Conservation (phyloP, 2,888 invertebrate species). For the Suillia variegata region DNA sequence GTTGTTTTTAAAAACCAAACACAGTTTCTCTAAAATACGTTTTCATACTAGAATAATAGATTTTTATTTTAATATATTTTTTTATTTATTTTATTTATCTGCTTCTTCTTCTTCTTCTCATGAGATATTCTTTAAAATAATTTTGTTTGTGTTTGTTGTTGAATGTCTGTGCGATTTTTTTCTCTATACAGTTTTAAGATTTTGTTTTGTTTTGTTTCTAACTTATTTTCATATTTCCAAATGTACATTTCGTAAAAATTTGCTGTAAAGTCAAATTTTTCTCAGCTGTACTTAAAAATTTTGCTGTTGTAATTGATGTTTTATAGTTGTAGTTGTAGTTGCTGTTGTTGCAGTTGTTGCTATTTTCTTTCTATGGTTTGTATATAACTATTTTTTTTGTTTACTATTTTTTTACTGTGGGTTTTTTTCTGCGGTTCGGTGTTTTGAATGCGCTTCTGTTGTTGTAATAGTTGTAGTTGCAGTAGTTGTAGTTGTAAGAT, state of each 20-base stretch:
- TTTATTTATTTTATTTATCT: constrained; percentile 1
- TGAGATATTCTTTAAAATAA: not conserved
- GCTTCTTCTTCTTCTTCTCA: no score
- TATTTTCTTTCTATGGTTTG: constrained; percentile 36
- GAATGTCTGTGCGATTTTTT: not conserved
- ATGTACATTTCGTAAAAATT: no score
- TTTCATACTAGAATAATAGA: constrained; percentile 28
- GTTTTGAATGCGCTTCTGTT: not conserved
- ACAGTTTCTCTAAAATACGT: constrained; percentile 27
- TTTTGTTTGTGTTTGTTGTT: not conserved
- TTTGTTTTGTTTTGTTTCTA: constrained; percentile 5
- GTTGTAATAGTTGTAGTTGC: not conserved
- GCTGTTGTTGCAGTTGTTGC: not conserved
- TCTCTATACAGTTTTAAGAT: not conserved
- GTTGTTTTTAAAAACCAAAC: constrained; percentile 35
- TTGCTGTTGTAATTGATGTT: not conserved
- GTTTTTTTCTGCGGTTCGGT: constrained; percentile 12
- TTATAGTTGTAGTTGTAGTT: constrained; percentile 20
- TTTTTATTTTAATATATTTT: constrained; percentile 20
- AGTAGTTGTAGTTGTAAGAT: constrained; percentile 19
- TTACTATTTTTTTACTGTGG: constrained; percentile 8
- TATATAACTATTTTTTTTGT: constrained; percentile 11
- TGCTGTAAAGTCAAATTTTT: no score
- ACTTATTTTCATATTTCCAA: constrained; percentile 1
- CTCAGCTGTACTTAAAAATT: no score